Conservation (phyloP, 2,113 vertebrate genomes). For the Limnothrissa miodon region DNA sequence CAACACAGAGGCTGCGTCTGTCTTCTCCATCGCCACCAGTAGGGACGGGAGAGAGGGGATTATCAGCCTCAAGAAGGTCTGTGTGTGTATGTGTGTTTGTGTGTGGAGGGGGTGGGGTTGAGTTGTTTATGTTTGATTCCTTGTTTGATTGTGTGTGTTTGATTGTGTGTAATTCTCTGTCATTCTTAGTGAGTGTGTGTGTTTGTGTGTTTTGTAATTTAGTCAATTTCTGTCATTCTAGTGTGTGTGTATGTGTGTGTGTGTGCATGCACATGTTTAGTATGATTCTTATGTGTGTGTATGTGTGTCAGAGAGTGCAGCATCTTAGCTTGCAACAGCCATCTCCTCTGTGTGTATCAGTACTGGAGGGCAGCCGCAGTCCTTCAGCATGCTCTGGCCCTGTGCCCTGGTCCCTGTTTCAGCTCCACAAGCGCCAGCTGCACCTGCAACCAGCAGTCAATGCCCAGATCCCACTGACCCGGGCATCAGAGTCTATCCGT, state of each 20-base stretch:
- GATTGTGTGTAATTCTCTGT: background rate
- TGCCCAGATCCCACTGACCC: background rate
- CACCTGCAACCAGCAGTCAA: background rate
- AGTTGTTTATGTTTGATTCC: background rate
- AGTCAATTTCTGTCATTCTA: too few relatives aligned
- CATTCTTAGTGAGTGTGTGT: background rate
- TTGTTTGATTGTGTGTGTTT: background rate
- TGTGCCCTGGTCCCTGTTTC: background rate
- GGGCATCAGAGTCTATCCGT: too few relatives aligned
- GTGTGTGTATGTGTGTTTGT: background rate
- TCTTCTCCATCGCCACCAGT: slow-evolving; percentile 89
- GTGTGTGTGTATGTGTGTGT: background rate
- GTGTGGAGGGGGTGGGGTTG: too few relatives aligned
- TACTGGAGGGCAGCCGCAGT: background rate
- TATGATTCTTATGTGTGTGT: slow-evolving; percentile 1
- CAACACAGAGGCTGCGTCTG: slow-evolving; percentile 84
- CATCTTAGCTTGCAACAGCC: background rate
- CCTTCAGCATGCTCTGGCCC: background rate
- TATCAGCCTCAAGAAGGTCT: slow-evolving; percentile 89
- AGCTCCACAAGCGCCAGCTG: background rate
- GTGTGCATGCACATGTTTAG: too few relatives aligned
- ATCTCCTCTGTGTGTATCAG: background rate
- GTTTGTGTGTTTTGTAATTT: too few relatives aligned
- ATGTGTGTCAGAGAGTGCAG: background rate
- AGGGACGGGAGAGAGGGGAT: slow-evolving; percentile 92